Base-by-base conservation (phyloP, 1,140 invertebrate genomes). In the Euwallacea similis region DNA sequence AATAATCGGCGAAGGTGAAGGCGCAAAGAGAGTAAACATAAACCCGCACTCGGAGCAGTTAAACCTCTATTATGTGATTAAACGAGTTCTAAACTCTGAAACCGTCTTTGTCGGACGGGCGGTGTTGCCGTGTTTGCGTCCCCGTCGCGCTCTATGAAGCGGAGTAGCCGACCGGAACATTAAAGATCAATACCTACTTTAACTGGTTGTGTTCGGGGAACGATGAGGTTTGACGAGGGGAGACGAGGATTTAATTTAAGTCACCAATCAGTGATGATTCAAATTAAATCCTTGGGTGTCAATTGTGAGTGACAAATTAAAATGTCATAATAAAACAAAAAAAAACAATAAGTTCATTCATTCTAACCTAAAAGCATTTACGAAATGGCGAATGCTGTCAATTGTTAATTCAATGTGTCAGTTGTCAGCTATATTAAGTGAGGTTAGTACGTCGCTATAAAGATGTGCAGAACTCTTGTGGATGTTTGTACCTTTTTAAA, bases 11-110 rank as follows among this genome's bases (percentile, higher is more conserved):
- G 46, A 58, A 66, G 54, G 56, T 59, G 41, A 60, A 60, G 66
- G 43, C 66, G 56, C 66, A 68, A 59, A 54, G 63, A 66, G 63
- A 66, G 63, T 66, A 66, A 66, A 68, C 56, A 60, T 46, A 59
- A 68, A 50, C 42, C 66, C 66, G 66, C 46, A 50, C 63, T 65
- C 15, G 11, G 63, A 54, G 46, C 55, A 68, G 66, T 68, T 68
- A 68, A 68, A 68, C 43, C 66, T 68, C 66, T 60, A 68, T 68
- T 68, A 68, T 68, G 66, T 47, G 66, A 68, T 68, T 68, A 68
- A 68, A 68, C 56, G 66, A 68, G 66, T 50, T 68, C 56, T 60
- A 60, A 68, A 68, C 55, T 47, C 44, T 42, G 56, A 60, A 56
- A 60, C 56, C 46, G 55, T n/a, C 66, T 47, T 47, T 50, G 55